Base-by-base conservation (phyloP, 2,797 vertebrate species). In the Pseudopleuronectes americanus region DNA sequence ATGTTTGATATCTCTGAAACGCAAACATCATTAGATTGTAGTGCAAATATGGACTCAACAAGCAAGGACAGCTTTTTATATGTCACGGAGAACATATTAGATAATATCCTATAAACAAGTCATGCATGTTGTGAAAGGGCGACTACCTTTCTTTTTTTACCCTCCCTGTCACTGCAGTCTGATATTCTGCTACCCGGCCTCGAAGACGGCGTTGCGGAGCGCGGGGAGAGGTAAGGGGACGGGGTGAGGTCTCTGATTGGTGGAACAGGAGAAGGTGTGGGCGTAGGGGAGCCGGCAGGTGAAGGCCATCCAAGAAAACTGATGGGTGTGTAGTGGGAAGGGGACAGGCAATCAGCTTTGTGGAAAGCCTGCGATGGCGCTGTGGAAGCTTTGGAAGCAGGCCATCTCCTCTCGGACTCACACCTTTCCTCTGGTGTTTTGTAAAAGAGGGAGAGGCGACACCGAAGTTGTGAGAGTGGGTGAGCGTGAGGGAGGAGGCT, bases 101-200 rank as follows among this genome's bases (percentile, higher is more conserved):
- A 79, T 70, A 70, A 77, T 69, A 64, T 61, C 54, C 65, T 65
- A 33, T 33, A 33, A 33, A 33, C 31, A 33, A 33, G 36, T 38
- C 36, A 38, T 38, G 36, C 36, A 38, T 12, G 36, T 38, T 3
- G 36, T 12, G 12, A 38, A 12, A 38, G 36, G 1, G 36, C 3
- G 36, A 38, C 36, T 97, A 97, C 96, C 96, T 97, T 95, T 91
- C 92, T 91, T 94, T 94, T 96, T 95, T 94, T 95, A 93, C 92
- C 93, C 84, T 95, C 95, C 83, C 81, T 87, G 80, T 93, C 95
- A 86, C 87, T 71, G 86, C 92, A 93, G 84, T 95, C 91, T 92
- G 96, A 94, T 85, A 90, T 92, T 89, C 89, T 93, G 84, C 92
- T 90, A 94, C 94, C 94, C 53, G 93, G 94, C 79, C 94, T 91